phyloP scores from a whole-genome alignment of 1,140 invertebrate species.

The Drosophila bocqueti region DNA sequence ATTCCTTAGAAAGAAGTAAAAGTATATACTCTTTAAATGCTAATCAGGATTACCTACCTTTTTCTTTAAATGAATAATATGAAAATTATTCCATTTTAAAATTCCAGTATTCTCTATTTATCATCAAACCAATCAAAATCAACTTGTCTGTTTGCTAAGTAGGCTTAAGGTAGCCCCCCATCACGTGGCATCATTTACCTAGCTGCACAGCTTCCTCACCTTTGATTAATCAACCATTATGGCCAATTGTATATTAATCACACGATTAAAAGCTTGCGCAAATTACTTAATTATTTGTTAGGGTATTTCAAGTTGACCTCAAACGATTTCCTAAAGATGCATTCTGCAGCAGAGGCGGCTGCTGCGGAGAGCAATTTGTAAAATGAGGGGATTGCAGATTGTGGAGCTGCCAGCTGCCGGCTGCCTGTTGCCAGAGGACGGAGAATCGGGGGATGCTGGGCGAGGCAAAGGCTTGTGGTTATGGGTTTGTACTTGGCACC shows the following conservation, averaged over 20 bases:
- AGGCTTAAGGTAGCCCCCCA: slow-evolving; percentile 2
- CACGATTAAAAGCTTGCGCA: slow-evolving; percentile 7
- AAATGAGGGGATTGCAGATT: slow-evolving; percentile 57
- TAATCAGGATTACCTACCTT: neutral
- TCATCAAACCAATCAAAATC: neutral
- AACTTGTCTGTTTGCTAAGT: neutral
- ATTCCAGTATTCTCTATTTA: neutral
- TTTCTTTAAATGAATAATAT: neutral
- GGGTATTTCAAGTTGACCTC: slow-evolving; percentile 53
- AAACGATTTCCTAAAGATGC: slow-evolving; percentile 35
- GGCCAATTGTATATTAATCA: slow-evolving; percentile 27
- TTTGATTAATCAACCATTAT: slow-evolving; percentile 28
- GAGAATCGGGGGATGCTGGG: slow-evolving; percentile 18
- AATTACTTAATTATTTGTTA: slow-evolving; percentile 35
- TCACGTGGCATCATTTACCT: slow-evolving; percentile 2
- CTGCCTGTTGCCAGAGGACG: neutral
- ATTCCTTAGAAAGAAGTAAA: neutral
- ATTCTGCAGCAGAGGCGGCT: slow-evolving; percentile 41
- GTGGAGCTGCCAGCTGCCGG: slow-evolving; percentile 31
- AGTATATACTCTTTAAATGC: neutral
- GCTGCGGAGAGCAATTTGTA: slow-evolving; percentile 52
- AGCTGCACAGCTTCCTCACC: neutral
- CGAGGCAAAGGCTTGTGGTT: slow-evolving; percentile 50
- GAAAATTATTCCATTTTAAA: neutral
- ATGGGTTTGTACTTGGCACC: slow-evolving; percentile 54